Percentiles rank a stretch among this genome's conserved stretches.
phyloP scores from a whole-genome alignment of 2,797 vertebrate genomes.

The Ambastaia sidthimunki region DNA sequence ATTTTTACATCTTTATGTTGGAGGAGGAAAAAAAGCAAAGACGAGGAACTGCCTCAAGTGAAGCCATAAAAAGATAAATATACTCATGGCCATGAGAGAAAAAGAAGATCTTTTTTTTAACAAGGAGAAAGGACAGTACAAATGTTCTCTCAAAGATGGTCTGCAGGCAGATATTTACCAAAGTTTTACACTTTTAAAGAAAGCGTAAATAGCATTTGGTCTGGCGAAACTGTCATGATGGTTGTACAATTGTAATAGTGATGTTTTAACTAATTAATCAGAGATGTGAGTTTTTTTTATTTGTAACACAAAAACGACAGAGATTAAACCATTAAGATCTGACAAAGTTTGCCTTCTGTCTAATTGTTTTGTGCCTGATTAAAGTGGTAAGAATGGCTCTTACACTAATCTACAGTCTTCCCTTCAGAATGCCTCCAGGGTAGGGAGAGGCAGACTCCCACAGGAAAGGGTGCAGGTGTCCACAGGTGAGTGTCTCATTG shows the following conservation, averaged over 20 bases:
- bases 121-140: constrained; percentile 23
- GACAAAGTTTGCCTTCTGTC: constrained; percentile 4
- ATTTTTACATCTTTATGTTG: constrained; percentile 83
- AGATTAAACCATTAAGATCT: background rate
- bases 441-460: constrained; percentile 48
- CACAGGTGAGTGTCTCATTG: constrained; percentile 71
- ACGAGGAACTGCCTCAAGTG: constrained; percentile 75
- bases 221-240: too few relatives aligned
- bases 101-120: background rate
- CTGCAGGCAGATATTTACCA: background rate
- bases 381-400: constrained; percentile 43
- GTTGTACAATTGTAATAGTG: too few relatives aligned
- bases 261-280: background rate
- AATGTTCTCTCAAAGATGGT: background rate
- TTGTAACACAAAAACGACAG: background rate
- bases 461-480: constrained; percentile 80
- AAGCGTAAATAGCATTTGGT: background rate
- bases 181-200: constrained; percentile 6
- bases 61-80: constrained; percentile 80
- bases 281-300: background rate
- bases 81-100: constrained; percentile 69
- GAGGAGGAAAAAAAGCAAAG: constrained; percentile 56
- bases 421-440: constrained; percentile 51
- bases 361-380: constrained; percentile 29
- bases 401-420: constrained; percentile 62